These are phyloP conservation scores for Peromyscus californicus DNA, from an alignment of 2,113 vertebrate genomes.

Conservation along the genomic window DNA sequence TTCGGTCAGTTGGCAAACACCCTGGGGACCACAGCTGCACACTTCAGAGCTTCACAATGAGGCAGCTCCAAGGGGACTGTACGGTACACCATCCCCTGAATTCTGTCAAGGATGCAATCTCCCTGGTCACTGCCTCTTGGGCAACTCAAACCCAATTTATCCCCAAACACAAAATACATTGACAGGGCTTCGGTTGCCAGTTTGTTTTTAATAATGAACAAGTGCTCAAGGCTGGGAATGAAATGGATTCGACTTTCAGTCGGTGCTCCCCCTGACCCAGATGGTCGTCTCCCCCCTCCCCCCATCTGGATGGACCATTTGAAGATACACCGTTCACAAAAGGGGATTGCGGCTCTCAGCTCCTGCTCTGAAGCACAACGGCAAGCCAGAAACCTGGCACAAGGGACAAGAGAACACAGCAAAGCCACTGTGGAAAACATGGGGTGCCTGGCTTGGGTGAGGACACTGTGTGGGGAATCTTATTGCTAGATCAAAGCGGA, in stretches of 20 bases:
- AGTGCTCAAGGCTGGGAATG: not conserved
- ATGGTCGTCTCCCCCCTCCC: not conserved
- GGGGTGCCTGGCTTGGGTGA: rapidly evolving
- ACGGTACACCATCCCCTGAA: not conserved
- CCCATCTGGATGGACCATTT: rapidly evolving
- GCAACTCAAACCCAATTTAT: not conserved
- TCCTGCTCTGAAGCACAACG: not conserved
- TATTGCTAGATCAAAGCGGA: rapidly evolving
- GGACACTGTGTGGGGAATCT: not conserved
- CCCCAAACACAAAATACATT: not conserved
- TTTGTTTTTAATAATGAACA: not conserved
- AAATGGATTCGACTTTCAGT: rapidly evolving
- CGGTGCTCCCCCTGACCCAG: too few species aligned
- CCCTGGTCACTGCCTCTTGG: not conserved
- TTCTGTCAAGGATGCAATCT: not conserved
- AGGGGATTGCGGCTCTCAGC: too few species aligned
- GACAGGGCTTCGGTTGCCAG: not conserved
- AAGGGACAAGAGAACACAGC: not conserved
- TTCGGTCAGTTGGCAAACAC: not conserved
- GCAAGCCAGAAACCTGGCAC: too few species aligned
- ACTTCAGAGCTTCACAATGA: rapidly evolving
- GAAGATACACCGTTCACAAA: rapidly evolving
- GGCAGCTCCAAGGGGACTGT: rapidly evolving
- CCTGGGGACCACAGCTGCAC: not conserved
- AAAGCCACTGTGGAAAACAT: not conserved